Conservation (phyloP, 2,797 vertebrate genomes). For the Onychomys torridus region DNA sequence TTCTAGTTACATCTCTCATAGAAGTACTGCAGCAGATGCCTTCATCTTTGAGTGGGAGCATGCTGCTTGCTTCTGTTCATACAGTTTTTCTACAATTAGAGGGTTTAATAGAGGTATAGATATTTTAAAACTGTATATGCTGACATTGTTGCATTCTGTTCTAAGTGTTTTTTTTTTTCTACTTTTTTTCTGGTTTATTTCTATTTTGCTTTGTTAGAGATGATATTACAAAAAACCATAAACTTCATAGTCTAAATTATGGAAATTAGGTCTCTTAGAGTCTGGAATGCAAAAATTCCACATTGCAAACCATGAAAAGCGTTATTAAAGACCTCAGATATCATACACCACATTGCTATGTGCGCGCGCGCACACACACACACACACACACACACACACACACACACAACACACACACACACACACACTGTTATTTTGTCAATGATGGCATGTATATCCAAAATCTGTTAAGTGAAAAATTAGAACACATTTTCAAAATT, state of each 20-base stretch:
- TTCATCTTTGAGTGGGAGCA: not conserved
- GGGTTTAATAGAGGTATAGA: not conserved
- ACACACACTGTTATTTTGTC: not conserved
- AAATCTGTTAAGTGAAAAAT: not conserved
- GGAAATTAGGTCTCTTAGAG: not conserved
- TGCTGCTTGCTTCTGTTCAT: not conserved
- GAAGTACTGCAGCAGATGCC: not conserved
- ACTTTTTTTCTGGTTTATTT: not conserved
- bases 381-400: not conserved
- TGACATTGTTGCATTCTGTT: not conserved
- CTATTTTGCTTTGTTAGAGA: too few species aligned
- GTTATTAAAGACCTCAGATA: not conserved
- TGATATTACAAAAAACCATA: not conserved
- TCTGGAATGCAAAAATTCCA: not conserved
- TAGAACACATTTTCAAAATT: not conserved
- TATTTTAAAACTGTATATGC: not conserved
- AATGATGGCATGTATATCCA: not conserved
- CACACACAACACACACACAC: too few species aligned
- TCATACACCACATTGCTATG: too few species aligned
- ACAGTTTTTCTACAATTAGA: not conserved
- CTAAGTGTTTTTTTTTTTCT: not conserved
- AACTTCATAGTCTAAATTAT: not conserved
- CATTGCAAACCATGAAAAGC: not conserved
- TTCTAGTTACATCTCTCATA: not conserved
- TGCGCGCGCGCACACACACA: not conserved